phyloP scores from a whole-genome alignment of 2,113 vertebrate genomes.

The Pollimyrus isidori region DNA sequence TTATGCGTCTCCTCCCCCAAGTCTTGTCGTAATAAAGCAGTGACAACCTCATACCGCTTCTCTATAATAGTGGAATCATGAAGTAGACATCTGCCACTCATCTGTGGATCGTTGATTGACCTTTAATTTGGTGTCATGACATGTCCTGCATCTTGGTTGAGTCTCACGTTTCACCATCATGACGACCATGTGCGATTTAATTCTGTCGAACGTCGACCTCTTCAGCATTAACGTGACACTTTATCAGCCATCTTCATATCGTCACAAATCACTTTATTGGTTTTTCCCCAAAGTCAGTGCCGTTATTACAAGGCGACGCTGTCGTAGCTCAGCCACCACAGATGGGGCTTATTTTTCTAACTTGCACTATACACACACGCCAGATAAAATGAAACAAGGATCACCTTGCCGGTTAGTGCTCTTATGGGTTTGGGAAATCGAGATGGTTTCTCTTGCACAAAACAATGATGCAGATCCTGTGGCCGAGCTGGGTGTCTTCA shows the following conservation, averaged over 20 bases:
- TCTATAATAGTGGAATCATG: not conserved
- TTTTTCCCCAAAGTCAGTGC: not conserved
- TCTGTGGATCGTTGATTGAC: not conserved
- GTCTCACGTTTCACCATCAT: not conserved
- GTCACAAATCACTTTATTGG: not conserved
- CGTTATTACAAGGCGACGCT: not conserved
- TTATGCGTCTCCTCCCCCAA: not conserved
- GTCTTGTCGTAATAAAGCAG: slow-evolving; percentile 14
- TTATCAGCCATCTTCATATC: not conserved
- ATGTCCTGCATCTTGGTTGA: not conserved
- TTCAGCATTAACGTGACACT: not conserved
- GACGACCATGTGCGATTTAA: not conserved
- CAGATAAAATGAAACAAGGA: not conserved
- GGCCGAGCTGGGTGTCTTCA: not conserved
- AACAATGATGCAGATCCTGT: not conserved
- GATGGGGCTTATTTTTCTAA: not conserved
- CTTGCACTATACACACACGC: not conserved
- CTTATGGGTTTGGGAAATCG: not conserved
- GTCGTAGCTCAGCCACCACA: not conserved
- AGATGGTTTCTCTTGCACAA: not conserved
- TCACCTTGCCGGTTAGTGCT: not conserved
- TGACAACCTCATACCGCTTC: not conserved
- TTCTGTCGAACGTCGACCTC: not conserved
- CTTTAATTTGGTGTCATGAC: not conserved
- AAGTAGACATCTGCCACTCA: not conserved